A percentile compares a stretch with the other conserved stretches of the same genome.
phyloP scores from a whole-genome alignment of 2,797 vertebrate species.

The Nyctalus aviator region DNA sequence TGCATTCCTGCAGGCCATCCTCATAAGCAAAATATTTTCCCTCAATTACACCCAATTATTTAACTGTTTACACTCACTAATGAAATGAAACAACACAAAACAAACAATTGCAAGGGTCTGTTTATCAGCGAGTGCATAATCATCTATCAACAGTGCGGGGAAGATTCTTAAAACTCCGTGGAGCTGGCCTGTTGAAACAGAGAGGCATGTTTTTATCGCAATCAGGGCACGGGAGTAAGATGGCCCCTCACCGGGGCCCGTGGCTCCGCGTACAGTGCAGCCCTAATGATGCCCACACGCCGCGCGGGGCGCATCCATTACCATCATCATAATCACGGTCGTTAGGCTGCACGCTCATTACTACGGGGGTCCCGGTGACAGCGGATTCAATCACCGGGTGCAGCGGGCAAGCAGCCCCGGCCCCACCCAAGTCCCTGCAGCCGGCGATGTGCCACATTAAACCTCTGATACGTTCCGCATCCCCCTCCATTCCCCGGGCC shows the following conservation, averaged over 20 bases:
- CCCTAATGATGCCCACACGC: slow-evolving; percentile 90
- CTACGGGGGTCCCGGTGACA: slow-evolving; percentile 91
- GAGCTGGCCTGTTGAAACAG: slow-evolving; percentile 83
- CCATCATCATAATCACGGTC: slow-evolving; percentile 93
- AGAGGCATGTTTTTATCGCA: slow-evolving; percentile 89
- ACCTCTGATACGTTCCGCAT: slow-evolving; percentile 89
- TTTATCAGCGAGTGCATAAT: slow-evolving; percentile 76
- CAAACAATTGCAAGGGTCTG: slow-evolving; percentile 80
- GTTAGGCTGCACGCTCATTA: slow-evolving; percentile 94
- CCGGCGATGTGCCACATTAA: slow-evolving; percentile 91
- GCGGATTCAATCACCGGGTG: slow-evolving; percentile 91
- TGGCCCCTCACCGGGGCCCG: slow-evolving; percentile 87
- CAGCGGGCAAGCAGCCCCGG: slow-evolving; percentile 87
- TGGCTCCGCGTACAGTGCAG: slow-evolving; percentile 88
- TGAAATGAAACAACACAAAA: slow-evolving; percentile 84
- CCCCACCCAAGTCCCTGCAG: slow-evolving; percentile 90
- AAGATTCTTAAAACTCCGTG: slow-evolving; percentile 83
- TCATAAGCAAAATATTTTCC: slow-evolving; percentile 82
- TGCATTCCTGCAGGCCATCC: slow-evolving; percentile 78
- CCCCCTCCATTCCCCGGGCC: slow-evolving; percentile 89
- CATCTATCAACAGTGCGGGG: slow-evolving; percentile 77
- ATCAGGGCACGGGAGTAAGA: slow-evolving; percentile 88
- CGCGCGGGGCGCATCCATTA: slow-evolving; percentile 92
- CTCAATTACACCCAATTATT: slow-evolving; percentile 83
- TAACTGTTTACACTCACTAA: slow-evolving; percentile 86